phyloP scores from a whole-genome alignment of 1,140 invertebrate genomes.

The Macrosteles quadrilineatus region DNA sequence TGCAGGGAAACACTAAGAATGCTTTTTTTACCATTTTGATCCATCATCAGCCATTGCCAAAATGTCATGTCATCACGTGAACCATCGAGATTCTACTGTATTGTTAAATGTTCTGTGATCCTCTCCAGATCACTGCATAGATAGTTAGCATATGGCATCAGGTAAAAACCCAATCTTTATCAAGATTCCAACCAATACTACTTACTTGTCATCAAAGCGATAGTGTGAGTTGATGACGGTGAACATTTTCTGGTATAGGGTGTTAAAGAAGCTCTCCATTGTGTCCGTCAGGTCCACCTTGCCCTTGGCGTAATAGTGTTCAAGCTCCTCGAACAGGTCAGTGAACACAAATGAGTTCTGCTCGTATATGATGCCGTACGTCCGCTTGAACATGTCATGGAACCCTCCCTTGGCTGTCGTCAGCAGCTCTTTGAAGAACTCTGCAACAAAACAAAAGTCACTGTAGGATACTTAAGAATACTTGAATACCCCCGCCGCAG shows the following conservation, averaged over 20 bases:
- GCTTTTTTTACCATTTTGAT: no score
- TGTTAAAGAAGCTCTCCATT: conserved; percentile 92
- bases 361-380: conserved; percentile 94
- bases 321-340: conserved; percentile 86
- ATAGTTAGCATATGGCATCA: no score
- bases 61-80: no score
- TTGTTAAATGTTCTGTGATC: no score
- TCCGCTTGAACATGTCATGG: conserved; percentile 91
- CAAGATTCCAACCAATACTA: no score
- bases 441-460: conserved; percentile 64
- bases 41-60: no score
- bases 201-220: conserved; percentile 80
- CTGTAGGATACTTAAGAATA: no score
- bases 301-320: conserved; percentile 85
- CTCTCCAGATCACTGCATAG: no score
- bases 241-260: conserved; percentile 95
- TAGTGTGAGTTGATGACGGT: conserved; percentile 90
- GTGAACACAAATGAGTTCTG: conserved; percentile 91
- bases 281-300: conserved; percentile 78
- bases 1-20: no score
- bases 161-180: no score
- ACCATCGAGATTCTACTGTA: no score
- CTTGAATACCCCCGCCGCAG: no score
- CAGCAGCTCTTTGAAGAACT: conserved; percentile 84
- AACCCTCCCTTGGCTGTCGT: conserved; percentile 81